phyloP scores from a whole-genome alignment of 2,113 vertebrate species.

The Sinocyclocheilus anophthalmus region DNA sequence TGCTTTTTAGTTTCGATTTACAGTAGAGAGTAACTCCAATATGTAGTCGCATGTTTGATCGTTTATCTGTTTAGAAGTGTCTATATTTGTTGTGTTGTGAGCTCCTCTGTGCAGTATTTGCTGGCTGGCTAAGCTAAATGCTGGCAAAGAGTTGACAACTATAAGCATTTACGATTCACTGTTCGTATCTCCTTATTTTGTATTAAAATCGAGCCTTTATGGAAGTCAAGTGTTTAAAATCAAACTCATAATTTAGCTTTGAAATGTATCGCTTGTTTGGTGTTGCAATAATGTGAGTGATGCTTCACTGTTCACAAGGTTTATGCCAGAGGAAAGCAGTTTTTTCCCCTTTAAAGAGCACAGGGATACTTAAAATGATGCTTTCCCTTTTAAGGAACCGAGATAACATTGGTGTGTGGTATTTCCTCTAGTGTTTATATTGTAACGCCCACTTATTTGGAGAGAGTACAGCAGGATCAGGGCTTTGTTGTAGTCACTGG shows the following conservation, averaged over 20 bases:
- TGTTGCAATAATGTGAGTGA: not conserved
- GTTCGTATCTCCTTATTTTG: not conserved
- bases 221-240: not conserved
- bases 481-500: not conserved
- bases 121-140: slow-evolving; percentile 29
- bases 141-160: slow-evolving; percentile 23
- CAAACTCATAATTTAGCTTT: not conserved
- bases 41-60: not conserved
- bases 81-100: not conserved
- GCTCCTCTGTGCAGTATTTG: not conserved
- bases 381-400: not conserved
- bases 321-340: not conserved
- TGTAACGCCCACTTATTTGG: slow-evolving; percentile 6
- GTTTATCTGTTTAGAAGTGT: not conserved
- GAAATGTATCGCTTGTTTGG: not conserved
- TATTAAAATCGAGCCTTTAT: not conserved
- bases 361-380: too few relatives aligned
- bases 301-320: not conserved
- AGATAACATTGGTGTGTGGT: slow-evolving; percentile 3
- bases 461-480: slow-evolving; percentile 4
- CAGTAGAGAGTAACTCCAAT: not conserved
- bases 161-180: not conserved
- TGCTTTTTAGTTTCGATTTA: not conserved
- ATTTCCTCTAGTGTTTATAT: slow-evolving; percentile 20
- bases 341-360: not conserved